A percentile compares a stretch with the other conserved stretches of the same genome.
Evolutionary conservation across 2,113 vertebrate genomes (phyloP).

Genomic region (Varanus salvator): DNA sequence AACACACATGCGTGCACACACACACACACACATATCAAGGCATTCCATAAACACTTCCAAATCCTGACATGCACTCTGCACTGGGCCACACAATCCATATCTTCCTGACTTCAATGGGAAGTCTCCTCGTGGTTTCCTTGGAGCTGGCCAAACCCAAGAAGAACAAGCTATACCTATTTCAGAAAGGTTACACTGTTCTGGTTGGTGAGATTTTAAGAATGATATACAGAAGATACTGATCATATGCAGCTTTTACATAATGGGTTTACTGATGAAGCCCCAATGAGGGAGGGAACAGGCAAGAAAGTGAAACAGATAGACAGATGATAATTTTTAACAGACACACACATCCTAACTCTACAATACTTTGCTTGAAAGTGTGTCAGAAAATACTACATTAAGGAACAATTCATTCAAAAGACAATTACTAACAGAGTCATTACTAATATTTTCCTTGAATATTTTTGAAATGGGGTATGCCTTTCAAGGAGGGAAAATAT

Average conservation of each 20-base stretch:
- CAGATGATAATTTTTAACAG: background rate
- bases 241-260: background rate
- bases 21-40: conserved; percentile 3
- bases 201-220: conserved; percentile 4
- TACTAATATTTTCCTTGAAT: background rate
- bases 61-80: conserved; percentile 16
- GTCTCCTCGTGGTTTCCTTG: background rate
- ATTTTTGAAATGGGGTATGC: background rate
- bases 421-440: background rate
- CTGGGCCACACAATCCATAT: conserved; percentile 25
- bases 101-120: background rate
- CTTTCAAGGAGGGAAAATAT: background rate
- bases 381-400: background rate
- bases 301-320: background rate
- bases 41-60: conserved; percentile 22
- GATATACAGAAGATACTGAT: background rate
- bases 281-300: no score
- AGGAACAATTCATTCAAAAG: background rate
- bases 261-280: background rate
- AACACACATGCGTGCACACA: no score
- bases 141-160: background rate
- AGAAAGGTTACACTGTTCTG: background rate
- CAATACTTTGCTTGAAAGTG: background rate
- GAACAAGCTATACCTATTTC: conserved; percentile 9
- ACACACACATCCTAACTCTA: background rate